Evolutionary conservation across 1,140 invertebrate species (phyloP).

Genomic region (Lethocerus indicus): DNA sequence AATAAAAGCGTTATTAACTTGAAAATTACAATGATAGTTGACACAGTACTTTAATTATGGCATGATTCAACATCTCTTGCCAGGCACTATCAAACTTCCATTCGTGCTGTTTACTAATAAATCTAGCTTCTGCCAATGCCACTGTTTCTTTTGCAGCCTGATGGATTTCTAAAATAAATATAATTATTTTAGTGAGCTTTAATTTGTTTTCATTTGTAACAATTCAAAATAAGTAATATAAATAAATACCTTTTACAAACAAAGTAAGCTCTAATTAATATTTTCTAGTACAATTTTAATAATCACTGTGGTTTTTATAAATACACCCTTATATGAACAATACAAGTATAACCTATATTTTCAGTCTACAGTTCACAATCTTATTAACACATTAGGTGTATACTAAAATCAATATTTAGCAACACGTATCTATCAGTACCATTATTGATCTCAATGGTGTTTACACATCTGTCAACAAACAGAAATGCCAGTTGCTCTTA

Average conservation of each 20-base stretch:
- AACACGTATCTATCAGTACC: too few species aligned
- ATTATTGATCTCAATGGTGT: too few species aligned
- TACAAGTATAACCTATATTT: too few species aligned
- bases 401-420: too few species aligned
- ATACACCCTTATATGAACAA: not conserved
- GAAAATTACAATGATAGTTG: not conserved
- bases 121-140: conserved; percentile 73
- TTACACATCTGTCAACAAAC: too few species aligned
- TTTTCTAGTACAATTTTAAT: too few species aligned
- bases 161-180: conserved; percentile 51
- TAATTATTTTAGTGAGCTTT: too few species aligned
- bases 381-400: too few species aligned
- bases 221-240: not conserved
- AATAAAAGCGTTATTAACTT: not conserved
- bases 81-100: conserved; percentile 85
- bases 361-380: too few species aligned
- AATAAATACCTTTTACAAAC: too few species aligned
- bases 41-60: conserved; percentile 74
- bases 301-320: not conserved
- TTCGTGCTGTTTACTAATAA: conserved; percentile 60
- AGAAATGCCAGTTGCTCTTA: too few species aligned
- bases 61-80: conserved; percentile 97
- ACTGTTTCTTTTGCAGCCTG: conserved; percentile 92
- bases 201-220: not conserved
- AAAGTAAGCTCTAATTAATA: too few species aligned